A percentile compares a stretch with the other conserved stretches of the same genome.
Conservation (phyloP, 2,888 invertebrate genomes). For the Spodoptera littoralis region DNA sequence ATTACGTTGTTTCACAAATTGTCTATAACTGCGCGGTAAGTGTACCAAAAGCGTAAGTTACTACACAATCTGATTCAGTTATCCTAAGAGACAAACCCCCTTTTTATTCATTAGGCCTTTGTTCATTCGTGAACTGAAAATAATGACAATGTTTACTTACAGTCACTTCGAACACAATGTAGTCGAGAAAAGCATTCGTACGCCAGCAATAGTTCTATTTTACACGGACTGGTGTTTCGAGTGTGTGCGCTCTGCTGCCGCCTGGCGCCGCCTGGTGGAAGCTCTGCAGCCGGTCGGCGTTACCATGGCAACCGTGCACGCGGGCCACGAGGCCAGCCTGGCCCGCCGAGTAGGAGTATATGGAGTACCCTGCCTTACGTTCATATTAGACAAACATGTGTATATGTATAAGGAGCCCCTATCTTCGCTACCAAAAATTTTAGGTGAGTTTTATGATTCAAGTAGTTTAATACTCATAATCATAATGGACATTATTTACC, state of each 20-base stretch:
- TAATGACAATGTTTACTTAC: constrained; percentile 59
- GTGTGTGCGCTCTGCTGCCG: constrained; percentile 95
- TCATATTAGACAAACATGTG: constrained; percentile 94
- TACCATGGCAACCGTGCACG: constrained; percentile 93
- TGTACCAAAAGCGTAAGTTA: constrained; percentile 1
- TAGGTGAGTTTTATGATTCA: constrained; percentile 88
- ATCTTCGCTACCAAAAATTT: constrained; percentile 93
- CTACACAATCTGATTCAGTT: too few relatives aligned
- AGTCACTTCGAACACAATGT: constrained; percentile 96
- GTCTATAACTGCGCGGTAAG: constrained; percentile 94
- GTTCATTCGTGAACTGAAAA: too few relatives aligned
- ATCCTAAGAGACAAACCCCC: too few relatives aligned
- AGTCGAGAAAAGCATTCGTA: constrained; percentile 94
- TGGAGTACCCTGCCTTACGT: constrained; percentile 94
- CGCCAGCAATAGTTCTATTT: constrained; percentile 95
- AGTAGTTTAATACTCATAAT: too few relatives aligned
- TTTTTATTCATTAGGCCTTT: too few relatives aligned
- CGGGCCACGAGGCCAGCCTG: constrained; percentile 93
- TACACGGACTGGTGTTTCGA: constrained; percentile 98
- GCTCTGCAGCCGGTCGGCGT: constrained; percentile 96
- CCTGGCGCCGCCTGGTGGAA: constrained; percentile 95
- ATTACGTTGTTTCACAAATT: constrained; percentile 96
- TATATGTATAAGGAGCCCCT: constrained; percentile 95
- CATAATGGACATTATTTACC: too few relatives aligned
- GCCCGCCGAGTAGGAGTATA: constrained; percentile 94